Percentiles rank a stretch among this genome's conserved stretches.
Evolutionary conservation across 2,888 invertebrate species (phyloP).

Genomic region (Mycalesis mineus): DNA sequence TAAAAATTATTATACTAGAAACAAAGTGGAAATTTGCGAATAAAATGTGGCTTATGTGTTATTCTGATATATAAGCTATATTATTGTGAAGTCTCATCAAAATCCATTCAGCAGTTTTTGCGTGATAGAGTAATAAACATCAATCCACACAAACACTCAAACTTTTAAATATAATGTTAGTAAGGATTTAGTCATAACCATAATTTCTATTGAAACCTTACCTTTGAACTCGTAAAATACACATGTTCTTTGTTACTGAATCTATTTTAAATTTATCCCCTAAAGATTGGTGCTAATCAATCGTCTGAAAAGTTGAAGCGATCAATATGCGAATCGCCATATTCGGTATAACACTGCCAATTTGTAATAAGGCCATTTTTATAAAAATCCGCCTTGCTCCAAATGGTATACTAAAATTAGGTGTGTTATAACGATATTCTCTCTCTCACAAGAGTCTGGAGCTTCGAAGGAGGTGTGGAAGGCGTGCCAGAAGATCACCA

Average conservation of each 20-base stretch:
- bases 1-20: too few species aligned
- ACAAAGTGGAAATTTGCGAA: too few species aligned
- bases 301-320: constrained; percentile 71
- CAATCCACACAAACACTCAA: too few species aligned
- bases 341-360: constrained; percentile 44
- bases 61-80: too few species aligned
- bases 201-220: too few species aligned
- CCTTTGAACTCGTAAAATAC: not conserved
- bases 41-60: too few species aligned
- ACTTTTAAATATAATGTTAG: too few species aligned
- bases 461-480: constrained; percentile 53
- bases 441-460: constrained; percentile 43
- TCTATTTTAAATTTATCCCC: constrained; percentile 28
- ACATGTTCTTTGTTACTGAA: not conserved
- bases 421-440: constrained; percentile 52
- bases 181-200: too few species aligned
- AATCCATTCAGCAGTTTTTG: too few species aligned
- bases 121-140: too few species aligned
- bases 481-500: constrained; percentile 59
- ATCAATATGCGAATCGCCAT: constrained; percentile 67
- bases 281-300: constrained; percentile 56
- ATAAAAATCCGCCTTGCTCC: constrained; percentile 30
- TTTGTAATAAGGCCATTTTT: constrained; percentile 34
- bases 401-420: constrained; percentile 44
- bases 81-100: too few species aligned